These are phyloP conservation scores for Myotis lucifugus DNA, from an alignment of 2,113 vertebrate genomes.

Conservation along the genomic window DNA sequence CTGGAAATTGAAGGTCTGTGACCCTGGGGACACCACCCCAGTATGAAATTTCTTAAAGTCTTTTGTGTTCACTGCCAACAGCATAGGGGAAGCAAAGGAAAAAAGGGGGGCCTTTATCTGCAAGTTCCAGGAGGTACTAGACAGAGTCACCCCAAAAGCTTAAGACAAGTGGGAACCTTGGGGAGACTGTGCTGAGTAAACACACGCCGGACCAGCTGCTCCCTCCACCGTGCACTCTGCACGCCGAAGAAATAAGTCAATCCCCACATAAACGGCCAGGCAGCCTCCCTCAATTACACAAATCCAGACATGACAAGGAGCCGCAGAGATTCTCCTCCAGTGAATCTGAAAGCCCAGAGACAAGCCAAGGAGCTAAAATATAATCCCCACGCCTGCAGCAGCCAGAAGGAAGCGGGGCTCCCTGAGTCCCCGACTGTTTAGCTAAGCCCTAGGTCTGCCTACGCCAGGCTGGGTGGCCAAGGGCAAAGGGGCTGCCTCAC, in stretches of 20 bases:
- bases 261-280: neutral
- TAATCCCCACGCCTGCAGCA: neutral
- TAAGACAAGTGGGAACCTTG: neutral
- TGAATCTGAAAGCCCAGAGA: neutral
- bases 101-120: neutral
- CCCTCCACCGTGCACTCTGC: fast-evolving
- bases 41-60: neutral
- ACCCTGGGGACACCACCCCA: neutral
- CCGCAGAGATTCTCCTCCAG: neutral
- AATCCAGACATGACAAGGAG: conserved; percentile 24
- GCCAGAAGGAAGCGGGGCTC: neutral
- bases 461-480: neutral
- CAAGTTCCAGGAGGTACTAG: neutral
- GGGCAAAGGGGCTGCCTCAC: neutral
- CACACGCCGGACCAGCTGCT: too few species aligned
- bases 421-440: neutral
- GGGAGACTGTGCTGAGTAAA: neutral
- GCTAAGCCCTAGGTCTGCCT: neutral
- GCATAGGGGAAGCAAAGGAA: neutral
- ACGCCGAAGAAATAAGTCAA: neutral
- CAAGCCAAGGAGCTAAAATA: neutral
- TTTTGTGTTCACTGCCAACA: neutral
- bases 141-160: neutral
- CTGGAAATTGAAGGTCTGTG: neutral
- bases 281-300: conserved; percentile 18